phyloP scores from a whole-genome alignment of 2,797 vertebrate genomes.

The Taenioides sp. region DNA sequence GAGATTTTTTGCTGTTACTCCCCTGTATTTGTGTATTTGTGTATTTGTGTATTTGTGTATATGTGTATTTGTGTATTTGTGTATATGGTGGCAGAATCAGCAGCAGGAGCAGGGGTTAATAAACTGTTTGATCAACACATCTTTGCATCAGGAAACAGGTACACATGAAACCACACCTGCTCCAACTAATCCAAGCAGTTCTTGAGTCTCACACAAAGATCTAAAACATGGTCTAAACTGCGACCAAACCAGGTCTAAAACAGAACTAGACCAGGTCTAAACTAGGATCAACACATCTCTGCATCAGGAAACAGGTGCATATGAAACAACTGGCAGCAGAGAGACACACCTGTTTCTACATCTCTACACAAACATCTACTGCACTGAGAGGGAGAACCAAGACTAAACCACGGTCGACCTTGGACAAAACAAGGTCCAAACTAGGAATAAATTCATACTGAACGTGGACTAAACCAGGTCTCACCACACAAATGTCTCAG shows the following conservation, averaged over 20 bases:
- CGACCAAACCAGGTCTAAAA: not conserved
- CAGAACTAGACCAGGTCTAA: not conserved
- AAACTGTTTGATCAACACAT: constrained; percentile 62
- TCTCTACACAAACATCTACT: not conserved
- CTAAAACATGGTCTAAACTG: too few relatives aligned
- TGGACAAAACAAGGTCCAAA: too few relatives aligned
- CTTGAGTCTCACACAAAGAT: too few relatives aligned
- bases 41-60: too few relatives aligned
- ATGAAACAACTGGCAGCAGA: constrained; percentile 53
- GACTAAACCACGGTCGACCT: constrained; percentile 57
- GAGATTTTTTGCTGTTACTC: too few relatives aligned
- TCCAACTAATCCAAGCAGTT: too few relatives aligned
- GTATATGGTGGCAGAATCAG: constrained; percentile 8
- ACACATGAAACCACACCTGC: constrained; percentile 12
- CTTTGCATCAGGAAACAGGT: not conserved
- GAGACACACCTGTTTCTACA: constrained; percentile 66
- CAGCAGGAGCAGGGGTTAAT: constrained; percentile 49
- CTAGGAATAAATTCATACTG: too few relatives aligned
- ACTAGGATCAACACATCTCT: too few relatives aligned
- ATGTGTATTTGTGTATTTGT: not conserved
- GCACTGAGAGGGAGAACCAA: constrained; percentile 23
- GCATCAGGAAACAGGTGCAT: too few relatives aligned
- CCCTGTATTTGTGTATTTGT: too few relatives aligned
- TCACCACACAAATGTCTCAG: too few relatives aligned
- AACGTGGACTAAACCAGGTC: too few relatives aligned